phyloP scores from a whole-genome alignment of 2,888 invertebrate genomes.

The Hemithea aestivaria region DNA sequence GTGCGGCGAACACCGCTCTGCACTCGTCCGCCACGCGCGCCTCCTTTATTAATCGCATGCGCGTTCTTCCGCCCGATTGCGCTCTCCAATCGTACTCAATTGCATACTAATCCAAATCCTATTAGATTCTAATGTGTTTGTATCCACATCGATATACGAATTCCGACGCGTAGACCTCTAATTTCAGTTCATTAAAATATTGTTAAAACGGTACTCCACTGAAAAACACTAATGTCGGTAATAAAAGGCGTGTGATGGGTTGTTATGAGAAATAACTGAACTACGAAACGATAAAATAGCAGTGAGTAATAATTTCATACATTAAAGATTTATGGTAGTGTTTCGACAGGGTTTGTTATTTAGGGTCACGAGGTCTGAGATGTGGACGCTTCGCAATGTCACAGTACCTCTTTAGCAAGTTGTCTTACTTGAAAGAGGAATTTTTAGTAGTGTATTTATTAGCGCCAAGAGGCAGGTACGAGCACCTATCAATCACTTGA shows the following conservation, averaged over 20 bases:
- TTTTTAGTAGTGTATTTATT: not conserved
- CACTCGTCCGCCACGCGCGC: slow-evolving; percentile 42
- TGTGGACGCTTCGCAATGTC: slow-evolving; percentile 13
- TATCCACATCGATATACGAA: slow-evolving; percentile 17
- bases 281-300: slow-evolving; percentile 27
- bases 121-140: not conserved
- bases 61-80: slow-evolving; percentile 38
- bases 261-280: slow-evolving; percentile 35
- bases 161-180: slow-evolving; percentile 37
- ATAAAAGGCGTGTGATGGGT: slow-evolving; percentile 37
- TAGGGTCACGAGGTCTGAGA: slow-evolving; percentile 10
- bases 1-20: slow-evolving; percentile 46
- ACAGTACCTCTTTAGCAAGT: no score
- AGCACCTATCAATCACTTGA: slow-evolving; percentile 16
- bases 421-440: no score
- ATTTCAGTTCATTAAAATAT: slow-evolving; percentile 36
- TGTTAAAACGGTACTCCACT: slow-evolving; percentile 39
- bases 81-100: slow-evolving; percentile 14
- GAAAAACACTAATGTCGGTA: slow-evolving; percentile 40
- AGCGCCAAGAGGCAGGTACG: no score
- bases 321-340: slow-evolving; percentile 19
- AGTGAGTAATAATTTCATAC: slow-evolving; percentile 24
- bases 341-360: slow-evolving; percentile 11
- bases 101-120: slow-evolving; percentile 9
- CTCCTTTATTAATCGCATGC: slow-evolving; percentile 39